phyloP scores from a whole-genome alignment of 2,888 invertebrate species.

The Linhomoeus sp. region DNA sequence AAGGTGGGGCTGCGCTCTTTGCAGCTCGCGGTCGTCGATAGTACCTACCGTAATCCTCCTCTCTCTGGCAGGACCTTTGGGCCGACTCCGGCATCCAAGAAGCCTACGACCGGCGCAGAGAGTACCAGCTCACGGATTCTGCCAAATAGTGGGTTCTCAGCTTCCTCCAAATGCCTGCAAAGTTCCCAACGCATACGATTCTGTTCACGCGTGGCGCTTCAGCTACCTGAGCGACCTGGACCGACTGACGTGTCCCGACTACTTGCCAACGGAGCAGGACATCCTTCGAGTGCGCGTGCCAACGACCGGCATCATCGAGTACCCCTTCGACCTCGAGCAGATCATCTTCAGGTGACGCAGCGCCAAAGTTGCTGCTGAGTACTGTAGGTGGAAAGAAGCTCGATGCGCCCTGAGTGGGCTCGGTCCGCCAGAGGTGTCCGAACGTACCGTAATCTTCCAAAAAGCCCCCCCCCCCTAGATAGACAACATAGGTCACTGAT shows the following conservation, averaged over 20 bases:
- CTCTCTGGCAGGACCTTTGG: slow-evolving; percentile 85
- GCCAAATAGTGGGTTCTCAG: slow-evolving; percentile 92
- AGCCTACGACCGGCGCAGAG: slow-evolving; percentile 95
- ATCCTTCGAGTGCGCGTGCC: slow-evolving; percentile 97
- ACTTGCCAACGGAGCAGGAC: slow-evolving; percentile 98
- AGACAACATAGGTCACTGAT: too few species aligned
- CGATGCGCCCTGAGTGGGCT: too few species aligned
- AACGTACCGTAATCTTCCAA: too few species aligned
- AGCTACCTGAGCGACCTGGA: slow-evolving; percentile 98
- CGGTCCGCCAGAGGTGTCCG: too few species aligned
- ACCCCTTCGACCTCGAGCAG: slow-evolving; percentile 99
- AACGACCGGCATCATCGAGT: slow-evolving; percentile 99
- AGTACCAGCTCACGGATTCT: slow-evolving; percentile 98
- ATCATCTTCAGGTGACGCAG: slow-evolving; percentile 99
- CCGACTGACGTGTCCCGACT: slow-evolving; percentile 82
- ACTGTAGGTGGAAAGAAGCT: too few species aligned
- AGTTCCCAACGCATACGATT: background rate
- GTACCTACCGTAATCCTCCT: too few species aligned
- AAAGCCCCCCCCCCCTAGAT: too few species aligned
- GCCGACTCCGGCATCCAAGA: slow-evolving; percentile 89
- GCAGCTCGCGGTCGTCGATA: too few species aligned
- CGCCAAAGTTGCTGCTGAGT: too few species aligned
- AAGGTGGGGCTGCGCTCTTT: too few species aligned
- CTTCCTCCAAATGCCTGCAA: background rate
- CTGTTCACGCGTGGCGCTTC: too few species aligned